Evolutionary conservation across 2,797 vertebrate genomes (phyloP).

Genomic region (Callimico goeldii): DNA sequence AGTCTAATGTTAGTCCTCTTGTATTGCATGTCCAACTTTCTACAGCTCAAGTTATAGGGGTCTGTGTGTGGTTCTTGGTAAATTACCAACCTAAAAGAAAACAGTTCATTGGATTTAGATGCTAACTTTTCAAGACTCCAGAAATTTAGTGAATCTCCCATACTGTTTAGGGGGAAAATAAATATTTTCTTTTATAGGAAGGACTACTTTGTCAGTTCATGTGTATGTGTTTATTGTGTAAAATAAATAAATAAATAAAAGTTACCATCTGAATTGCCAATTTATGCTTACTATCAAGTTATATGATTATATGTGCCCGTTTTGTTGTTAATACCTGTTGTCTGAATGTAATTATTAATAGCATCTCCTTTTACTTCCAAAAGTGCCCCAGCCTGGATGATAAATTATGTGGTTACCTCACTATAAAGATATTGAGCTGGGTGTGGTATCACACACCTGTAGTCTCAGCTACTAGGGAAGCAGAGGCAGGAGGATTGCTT

Average conservation of each 20-base stretch:
- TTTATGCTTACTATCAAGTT: slow-evolving; percentile 3
- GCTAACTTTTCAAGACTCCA: not conserved
- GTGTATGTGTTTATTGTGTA: not conserved
- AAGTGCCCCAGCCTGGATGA: not conserved
- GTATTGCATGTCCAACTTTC: not conserved
- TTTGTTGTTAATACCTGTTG: not conserved
- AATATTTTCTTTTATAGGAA: not conserved
- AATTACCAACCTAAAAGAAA: not conserved
- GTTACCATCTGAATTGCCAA: not conserved
- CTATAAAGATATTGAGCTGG: not conserved
- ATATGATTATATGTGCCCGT: not conserved
- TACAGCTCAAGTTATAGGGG: not conserved
- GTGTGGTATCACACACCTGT: not conserved
- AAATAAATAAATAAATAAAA: not conserved
- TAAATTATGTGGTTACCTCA: not conserved
- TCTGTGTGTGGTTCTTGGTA: not conserved
- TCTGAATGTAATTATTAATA: not conserved
- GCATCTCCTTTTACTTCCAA: not conserved
- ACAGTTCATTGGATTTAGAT: not conserved
- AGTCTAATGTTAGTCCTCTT: not conserved
- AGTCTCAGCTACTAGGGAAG: not conserved
- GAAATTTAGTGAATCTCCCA: not conserved
- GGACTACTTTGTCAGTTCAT: not conserved
- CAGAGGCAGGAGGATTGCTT: not conserved
- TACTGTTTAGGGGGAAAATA: not conserved